phyloP scores from a whole-genome alignment of 1,140 invertebrate genomes.

The Nasonia vitripennis region DNA sequence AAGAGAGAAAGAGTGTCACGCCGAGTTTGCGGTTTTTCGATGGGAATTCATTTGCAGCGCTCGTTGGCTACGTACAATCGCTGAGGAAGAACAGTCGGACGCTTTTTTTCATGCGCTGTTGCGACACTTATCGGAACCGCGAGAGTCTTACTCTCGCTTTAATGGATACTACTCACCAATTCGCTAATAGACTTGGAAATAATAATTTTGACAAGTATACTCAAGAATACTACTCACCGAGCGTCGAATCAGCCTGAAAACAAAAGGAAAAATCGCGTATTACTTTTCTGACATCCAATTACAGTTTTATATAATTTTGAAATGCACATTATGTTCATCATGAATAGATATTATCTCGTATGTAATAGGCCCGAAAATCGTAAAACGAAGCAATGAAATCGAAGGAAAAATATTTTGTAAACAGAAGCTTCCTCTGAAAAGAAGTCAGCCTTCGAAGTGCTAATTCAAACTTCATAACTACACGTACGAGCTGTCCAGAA shows the following conservation, averaged over 20 bases:
- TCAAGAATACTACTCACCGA: slow-evolving; percentile 40
- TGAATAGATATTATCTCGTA: not conserved
- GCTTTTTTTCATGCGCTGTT: slow-evolving; percentile 7
- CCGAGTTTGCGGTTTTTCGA: slow-evolving; percentile 29
- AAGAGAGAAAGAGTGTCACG: not conserved
- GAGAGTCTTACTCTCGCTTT: not conserved
- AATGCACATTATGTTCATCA: not conserved
- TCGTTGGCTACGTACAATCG: slow-evolving; percentile 7
- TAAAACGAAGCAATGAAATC: not conserved
- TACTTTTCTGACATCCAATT: slow-evolving; percentile 15
- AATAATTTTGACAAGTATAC: not conserved
- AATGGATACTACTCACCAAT: slow-evolving; percentile 12
- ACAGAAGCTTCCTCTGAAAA: not conserved
- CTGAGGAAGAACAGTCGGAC: not conserved
- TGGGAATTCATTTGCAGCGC: slow-evolving; percentile 41
- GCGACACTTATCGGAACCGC: not conserved
- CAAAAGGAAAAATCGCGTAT: slow-evolving; percentile 28
- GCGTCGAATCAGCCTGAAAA: slow-evolving; percentile 33
- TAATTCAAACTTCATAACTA: not conserved
- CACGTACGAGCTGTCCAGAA: not conserved
- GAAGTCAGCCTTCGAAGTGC: not conserved
- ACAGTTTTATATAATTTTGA: not conserved
- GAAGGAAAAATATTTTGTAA: not conserved
- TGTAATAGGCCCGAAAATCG: not conserved
- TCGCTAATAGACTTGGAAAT: not conserved